A percentile compares a stretch with the other conserved stretches of the same genome.
Evolutionary conservation across 2,888 invertebrate species (phyloP).

Genomic region (Leptopilina syphax): DNA sequence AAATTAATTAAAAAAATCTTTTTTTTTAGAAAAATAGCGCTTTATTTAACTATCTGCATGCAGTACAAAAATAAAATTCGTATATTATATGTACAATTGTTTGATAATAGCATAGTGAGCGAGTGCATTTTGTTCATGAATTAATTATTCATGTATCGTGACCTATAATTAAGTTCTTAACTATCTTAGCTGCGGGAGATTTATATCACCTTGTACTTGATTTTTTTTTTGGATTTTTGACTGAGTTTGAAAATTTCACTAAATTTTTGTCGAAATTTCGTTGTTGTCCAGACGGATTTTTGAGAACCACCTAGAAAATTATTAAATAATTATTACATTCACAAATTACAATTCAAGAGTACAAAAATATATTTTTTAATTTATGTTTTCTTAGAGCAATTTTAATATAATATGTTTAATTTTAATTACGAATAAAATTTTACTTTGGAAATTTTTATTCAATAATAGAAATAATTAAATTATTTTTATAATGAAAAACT

Average conservation of each 20-base stretch:
- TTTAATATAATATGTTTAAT: no score
- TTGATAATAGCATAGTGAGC: no score
- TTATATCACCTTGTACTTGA: conserved; percentile 27
- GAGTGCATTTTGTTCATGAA: conserved; percentile 21
- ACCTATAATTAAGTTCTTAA: conserved; percentile 2
- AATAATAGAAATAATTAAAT: no score
- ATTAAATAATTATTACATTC: not conserved
- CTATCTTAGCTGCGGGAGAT: conserved; percentile 6
- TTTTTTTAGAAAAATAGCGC: not conserved
- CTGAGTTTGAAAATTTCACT: conserved; percentile 13
- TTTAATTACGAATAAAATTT: no score
- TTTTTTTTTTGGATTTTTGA: conserved; percentile 17
- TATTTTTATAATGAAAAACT: no score
- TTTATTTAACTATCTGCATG: conserved; percentile 25
- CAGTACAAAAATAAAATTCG: conserved; percentile 23
- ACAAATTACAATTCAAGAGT: no score
- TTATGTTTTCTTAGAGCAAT: no score
- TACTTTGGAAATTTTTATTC: no score
- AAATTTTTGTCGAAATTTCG: not conserved
- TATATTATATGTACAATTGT: not conserved
- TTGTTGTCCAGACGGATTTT: conserved; percentile 4
- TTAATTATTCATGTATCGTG: conserved; percentile 11
- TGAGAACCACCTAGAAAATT: conserved; percentile 18
- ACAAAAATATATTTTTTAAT: no score
- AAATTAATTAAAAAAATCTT: not conserved